These are phyloP conservation scores for Branchinecta sandiegonensis DNA, from an alignment of 2,888 invertebrate genomes.

Conservation along the genomic window DNA sequence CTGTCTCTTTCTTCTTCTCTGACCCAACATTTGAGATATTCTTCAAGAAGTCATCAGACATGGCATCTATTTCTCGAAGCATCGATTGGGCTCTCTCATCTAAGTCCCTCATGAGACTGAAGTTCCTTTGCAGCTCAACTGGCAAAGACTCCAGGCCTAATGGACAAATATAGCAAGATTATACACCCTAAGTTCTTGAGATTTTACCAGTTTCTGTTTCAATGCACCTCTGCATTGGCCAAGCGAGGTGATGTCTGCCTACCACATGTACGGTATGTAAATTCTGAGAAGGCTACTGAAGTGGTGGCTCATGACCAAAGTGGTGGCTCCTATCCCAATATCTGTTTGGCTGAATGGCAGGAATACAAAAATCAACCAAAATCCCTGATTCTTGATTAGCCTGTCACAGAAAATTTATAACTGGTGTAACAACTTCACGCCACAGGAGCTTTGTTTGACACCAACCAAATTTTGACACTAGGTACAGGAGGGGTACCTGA, in stretches of 20 bases:
- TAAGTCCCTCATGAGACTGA: slow-evolving; percentile 85
- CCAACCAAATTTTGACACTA: too few relatives aligned
- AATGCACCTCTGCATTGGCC: too few relatives aligned
- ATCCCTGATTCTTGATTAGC: too few relatives aligned
- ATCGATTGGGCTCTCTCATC: slow-evolving; percentile 73
- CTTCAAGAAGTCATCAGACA: slow-evolving; percentile 64
- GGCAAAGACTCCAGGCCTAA: slow-evolving; percentile 82
- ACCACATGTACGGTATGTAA: not conserved
- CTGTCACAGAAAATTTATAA: too few relatives aligned
- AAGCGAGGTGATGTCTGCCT: too few relatives aligned
- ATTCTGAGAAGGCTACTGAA: not conserved
- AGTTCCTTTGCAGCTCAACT: slow-evolving; percentile 84
- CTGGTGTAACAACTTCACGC: too few relatives aligned
- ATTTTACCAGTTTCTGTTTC: too few relatives aligned
- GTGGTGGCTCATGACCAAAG: not conserved
- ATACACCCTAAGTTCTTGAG: too few relatives aligned
- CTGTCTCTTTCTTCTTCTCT: slow-evolving; percentile 67
- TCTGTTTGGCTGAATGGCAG: too few relatives aligned
- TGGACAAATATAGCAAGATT: slow-evolving; percentile 23
- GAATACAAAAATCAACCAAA: too few relatives aligned
- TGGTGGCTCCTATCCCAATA: not conserved
- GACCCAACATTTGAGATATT: slow-evolving; percentile 53
- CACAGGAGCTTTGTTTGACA: too few relatives aligned
- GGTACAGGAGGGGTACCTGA: too few relatives aligned
- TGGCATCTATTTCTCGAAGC: slow-evolving; percentile 70